Conservation (phyloP, 2,888 invertebrate species). For the Ernsta delagoae region DNA sequence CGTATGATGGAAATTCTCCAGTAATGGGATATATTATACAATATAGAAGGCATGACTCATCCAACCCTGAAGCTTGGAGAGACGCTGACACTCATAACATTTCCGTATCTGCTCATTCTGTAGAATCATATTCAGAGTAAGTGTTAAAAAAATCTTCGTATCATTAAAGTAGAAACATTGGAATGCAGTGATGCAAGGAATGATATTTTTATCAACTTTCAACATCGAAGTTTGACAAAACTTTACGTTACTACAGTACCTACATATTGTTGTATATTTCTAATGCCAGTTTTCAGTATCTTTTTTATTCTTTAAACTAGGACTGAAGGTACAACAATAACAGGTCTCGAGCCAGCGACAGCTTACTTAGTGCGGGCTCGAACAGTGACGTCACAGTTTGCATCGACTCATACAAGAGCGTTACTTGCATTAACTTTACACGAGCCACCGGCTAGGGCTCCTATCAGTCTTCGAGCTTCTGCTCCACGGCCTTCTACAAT, state of each 20-base stretch:
- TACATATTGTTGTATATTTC: not conserved
- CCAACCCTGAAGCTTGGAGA: constrained; percentile 82
- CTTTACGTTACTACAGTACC: not conserved
- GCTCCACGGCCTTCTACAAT: constrained; percentile 71
- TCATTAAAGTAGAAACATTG: not conserved
- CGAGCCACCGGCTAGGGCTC: constrained; percentile 75
- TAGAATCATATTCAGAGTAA: constrained; percentile 71
- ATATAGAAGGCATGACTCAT: constrained; percentile 86
- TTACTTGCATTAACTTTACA: constrained; percentile 73
- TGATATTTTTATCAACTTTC: not conserved
- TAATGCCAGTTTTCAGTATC: constrained; percentile 3
- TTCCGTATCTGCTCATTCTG: constrained; percentile 69
- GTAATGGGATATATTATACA: constrained; percentile 91
- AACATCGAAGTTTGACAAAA: not conserved
- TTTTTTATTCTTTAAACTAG: constrained; percentile 46
- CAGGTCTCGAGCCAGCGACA: constrained; percentile 76
- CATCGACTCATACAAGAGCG: constrained; percentile 75
- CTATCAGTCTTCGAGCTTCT: constrained; percentile 68
- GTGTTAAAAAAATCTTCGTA: constrained; percentile 38
- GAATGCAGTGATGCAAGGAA: not conserved
- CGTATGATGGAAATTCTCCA: constrained; percentile 92
- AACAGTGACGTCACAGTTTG: constrained; percentile 75
- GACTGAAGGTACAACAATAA: constrained; percentile 71
- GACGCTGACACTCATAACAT: constrained; percentile 85
- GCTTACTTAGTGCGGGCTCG: constrained; percentile 75